These are phyloP conservation scores for Arizona elegans DNA, from an alignment of 2,113 vertebrate species.

Conservation along the genomic window DNA sequence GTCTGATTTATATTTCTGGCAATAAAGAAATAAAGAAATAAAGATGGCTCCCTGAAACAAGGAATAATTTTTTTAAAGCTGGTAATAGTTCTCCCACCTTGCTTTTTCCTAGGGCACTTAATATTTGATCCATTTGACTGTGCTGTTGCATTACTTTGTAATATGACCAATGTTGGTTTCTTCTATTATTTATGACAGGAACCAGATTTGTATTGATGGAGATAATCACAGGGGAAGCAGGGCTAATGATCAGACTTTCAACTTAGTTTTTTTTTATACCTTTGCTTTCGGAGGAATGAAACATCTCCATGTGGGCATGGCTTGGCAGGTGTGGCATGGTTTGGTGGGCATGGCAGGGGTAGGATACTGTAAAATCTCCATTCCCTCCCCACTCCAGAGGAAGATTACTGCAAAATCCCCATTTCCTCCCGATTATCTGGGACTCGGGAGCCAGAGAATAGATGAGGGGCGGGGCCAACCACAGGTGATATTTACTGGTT, in stretches of 20 bases:
- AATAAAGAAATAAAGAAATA: constrained; percentile 18
- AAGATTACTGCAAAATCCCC: too few relatives aligned
- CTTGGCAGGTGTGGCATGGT: too few relatives aligned
- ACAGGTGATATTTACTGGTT: too few relatives aligned
- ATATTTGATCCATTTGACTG: constrained; percentile 18
- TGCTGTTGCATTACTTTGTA: constrained; percentile 35
- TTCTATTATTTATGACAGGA: constrained; percentile 42
- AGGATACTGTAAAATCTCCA: too few relatives aligned
- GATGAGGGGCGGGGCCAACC: too few relatives aligned
- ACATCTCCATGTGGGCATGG: constrained; percentile 14
- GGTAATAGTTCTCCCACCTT: constrained; percentile 22
- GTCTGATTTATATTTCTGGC: constrained; percentile 65
- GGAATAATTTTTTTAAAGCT: constrained; percentile 6
- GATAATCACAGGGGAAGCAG: constrained; percentile 49
- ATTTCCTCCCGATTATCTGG: too few relatives aligned
- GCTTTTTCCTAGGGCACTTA: background rate
- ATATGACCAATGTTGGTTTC: constrained; percentile 19
- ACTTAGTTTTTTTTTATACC: constrained; percentile 45
- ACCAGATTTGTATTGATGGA: constrained; percentile 33
- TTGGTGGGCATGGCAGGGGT: too few relatives aligned
- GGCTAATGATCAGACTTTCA: constrained; percentile 34
- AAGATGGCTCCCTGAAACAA: constrained; percentile 40
- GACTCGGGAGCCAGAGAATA: too few relatives aligned
- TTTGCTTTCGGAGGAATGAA: constrained; percentile 49
- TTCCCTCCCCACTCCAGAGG: too few relatives aligned